These are phyloP conservation scores for Thinocorus orbignyianus DNA, from an alignment of 2,113 vertebrate genomes.

Conservation along the genomic window DNA sequence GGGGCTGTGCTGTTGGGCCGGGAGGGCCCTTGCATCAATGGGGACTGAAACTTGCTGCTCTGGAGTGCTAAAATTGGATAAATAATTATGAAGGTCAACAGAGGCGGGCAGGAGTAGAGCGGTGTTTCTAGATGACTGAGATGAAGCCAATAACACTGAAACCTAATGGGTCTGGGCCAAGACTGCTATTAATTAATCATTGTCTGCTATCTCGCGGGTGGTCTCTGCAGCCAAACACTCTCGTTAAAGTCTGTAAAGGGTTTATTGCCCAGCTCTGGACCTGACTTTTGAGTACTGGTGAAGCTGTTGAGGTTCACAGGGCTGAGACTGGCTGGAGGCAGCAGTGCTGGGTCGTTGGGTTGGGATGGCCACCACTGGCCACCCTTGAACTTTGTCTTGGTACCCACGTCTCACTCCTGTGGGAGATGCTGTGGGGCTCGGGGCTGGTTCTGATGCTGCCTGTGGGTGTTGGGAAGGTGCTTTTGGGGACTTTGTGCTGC, in stretches of 20 bases:
- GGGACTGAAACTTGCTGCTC: background rate
- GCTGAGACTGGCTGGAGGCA: background rate
- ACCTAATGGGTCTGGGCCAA: background rate
- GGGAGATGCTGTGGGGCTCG: accelerated
- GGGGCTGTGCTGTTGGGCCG: background rate
- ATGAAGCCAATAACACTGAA: background rate
- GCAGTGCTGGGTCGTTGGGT: accelerated
- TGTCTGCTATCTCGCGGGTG: background rate
- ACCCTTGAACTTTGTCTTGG: accelerated
- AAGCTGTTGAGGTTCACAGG: background rate
- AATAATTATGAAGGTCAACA: background rate
- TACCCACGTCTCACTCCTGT: accelerated
- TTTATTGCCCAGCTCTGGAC: background rate
- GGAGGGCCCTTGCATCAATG: accelerated
- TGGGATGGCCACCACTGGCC: background rate
- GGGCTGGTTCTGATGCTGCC: accelerated
- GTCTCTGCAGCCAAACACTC: background rate
- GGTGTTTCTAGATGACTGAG: background rate
- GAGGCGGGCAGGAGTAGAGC: background rate
- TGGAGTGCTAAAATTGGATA: background rate
- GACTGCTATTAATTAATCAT: background rate
- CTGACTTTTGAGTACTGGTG: accelerated
- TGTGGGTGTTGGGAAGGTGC: too few species aligned
- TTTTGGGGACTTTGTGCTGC: accelerated
- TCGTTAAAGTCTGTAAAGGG: background rate